These are phyloP conservation scores for Leptinotarsa tumamoca DNA, from an alignment of 2,888 invertebrate genomes.

Conservation along the genomic window DNA sequence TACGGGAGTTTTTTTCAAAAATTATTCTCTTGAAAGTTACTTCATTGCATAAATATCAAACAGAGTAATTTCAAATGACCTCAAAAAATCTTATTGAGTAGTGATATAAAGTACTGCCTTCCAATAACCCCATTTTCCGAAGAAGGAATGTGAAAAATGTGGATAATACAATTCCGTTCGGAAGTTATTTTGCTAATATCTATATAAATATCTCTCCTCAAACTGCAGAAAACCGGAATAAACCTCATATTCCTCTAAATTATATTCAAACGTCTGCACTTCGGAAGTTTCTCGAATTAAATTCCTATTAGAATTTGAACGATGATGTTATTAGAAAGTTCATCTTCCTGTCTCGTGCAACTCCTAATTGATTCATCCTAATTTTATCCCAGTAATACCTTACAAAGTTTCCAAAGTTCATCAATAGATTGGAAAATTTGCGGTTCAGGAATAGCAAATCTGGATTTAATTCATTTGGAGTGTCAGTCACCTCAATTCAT, in stretches of 20 bases:
- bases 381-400: constrained; percentile 27
- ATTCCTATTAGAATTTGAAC: constrained; percentile 34
- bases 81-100: no score
- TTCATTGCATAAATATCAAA: no score
- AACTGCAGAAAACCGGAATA: not conserved
- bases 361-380: constrained; percentile 35
- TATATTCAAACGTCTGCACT: constrained; percentile 25
- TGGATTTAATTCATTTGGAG: not conserved
- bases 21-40: no score
- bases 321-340: constrained; percentile 36
- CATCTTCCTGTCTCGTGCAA: constrained; percentile 34
- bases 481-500: no score
- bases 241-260: constrained; percentile 3
- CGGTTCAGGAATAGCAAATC: not conserved
- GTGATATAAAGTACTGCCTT: no score
- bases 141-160: no score
- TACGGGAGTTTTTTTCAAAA: no score
- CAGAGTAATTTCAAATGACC: no score
- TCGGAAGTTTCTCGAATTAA: constrained; percentile 30
- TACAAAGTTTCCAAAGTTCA: constrained; percentile 22
- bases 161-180: not conserved
- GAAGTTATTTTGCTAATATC: not conserved
- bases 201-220: not conserved
- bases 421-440: not conserved
- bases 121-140: no score